Evolutionary conservation across 2,888 invertebrate genomes (phyloP), one percentile per base, ranked within the genome.

Genomic region (Tetragonisca angustula): DNA sequence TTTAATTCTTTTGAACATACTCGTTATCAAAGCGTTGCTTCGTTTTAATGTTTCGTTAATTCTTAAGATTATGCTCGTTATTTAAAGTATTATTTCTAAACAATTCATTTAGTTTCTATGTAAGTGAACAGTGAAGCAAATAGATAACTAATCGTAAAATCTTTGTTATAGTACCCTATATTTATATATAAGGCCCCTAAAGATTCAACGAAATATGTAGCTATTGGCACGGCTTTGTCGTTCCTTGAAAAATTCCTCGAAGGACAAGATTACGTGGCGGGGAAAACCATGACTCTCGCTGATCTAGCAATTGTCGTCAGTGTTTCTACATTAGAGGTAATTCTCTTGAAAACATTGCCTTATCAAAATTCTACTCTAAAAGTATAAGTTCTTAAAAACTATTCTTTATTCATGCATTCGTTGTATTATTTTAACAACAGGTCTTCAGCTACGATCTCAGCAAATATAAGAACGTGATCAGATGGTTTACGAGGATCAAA

Each of bases 201-300:
- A 32, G 97, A 97, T 93, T 96, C 96, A 68, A 96, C 96, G 27
- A 97, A 97, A 93, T 94, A 96, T 85, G 96, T 96, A 88, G 97
- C 97, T 93, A 95, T 97, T 68, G 96, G 96, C 64, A 96, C 96
- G 2, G 96, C 97, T 2, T 95, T 97, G 71, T 95, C 95, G 56
- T 96, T 97, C 87, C 94, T 98, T 54, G 96, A 98, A 90, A 96
- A 94, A n/a, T 97, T 97, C 95, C 95, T 98, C 50, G 96, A 96
- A 67, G 96, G 96, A 0, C 96, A 96, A 90, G 95, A 96, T 86
- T 98, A 96, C 94, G 96, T 95, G 56, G 97, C 97, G 24, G 98
- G 98, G 3, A 95, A 96, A 80, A 95, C 95, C 80, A 95, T 98
- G 76, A 98, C 98, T 27, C 93, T 98, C 27, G 98, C 98, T 13